Evolutionary conservation across 2,797 vertebrate species (phyloP).

Genomic region (Champsocephalus esox): DNA sequence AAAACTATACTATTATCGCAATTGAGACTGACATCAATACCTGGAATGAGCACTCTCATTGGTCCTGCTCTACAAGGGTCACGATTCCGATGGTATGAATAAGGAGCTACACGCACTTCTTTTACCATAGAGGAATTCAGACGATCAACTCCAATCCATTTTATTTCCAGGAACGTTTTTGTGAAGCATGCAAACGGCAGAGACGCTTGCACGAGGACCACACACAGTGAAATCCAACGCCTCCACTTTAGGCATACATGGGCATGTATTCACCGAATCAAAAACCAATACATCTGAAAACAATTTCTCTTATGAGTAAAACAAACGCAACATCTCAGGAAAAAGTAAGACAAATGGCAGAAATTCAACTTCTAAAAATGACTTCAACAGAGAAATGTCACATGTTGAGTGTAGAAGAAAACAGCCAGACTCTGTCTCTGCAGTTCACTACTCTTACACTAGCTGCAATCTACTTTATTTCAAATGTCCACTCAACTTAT

Average conservation of each 20-base stretch:
- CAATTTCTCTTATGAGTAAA: slow-evolving; percentile 25
- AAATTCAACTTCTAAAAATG: slow-evolving; percentile 22
- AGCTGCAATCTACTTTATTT: background rate
- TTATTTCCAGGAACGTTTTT: slow-evolving; percentile 53
- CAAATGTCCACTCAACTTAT: slow-evolving; percentile 17
- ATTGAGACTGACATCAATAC: background rate
- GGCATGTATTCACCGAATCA: slow-evolving; percentile 40
- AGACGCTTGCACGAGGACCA: slow-evolving; percentile 61
- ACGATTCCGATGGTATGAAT: background rate
- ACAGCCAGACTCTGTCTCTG: background rate
- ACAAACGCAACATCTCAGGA: background rate
- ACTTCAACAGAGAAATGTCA: slow-evolving; percentile 16
- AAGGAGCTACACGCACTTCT: slow-evolving; percentile 6
- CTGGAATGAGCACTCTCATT: background rate
- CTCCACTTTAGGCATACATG: slow-evolving; percentile 56
- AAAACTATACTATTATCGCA: background rate
- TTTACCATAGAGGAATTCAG: slow-evolving; percentile 38
- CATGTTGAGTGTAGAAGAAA: slow-evolving; percentile 9
- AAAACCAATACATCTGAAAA: slow-evolving; percentile 57
- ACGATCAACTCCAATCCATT: slow-evolving; percentile 23
- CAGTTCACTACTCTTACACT: background rate
- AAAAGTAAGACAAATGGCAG: slow-evolving; percentile 1
- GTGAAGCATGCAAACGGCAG: slow-evolving; percentile 20
- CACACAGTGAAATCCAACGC: slow-evolving; percentile 62
- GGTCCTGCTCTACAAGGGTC: background rate